Evolutionary conservation across 2,888 invertebrate species (phyloP), one percentile per base, ranked within the genome.

Genomic region (Melitaea athalia): DNA sequence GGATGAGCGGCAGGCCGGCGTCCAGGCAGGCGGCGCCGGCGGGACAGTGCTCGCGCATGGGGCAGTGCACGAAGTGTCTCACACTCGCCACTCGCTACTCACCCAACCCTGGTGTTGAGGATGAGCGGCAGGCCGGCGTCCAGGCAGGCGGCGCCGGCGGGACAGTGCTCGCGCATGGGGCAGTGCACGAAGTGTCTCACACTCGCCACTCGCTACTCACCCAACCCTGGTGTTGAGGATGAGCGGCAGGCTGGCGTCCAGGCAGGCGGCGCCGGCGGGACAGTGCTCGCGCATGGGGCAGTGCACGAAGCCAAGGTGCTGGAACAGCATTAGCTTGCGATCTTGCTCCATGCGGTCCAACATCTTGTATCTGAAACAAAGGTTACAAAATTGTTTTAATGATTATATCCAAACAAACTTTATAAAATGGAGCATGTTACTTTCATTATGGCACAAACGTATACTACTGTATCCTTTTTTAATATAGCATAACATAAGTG

Each of bases 231-330:
- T 92, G 67, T 92, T 92, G 5, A 92, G 82, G 75, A 92, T 85
- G 52, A 91, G 85, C 0, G 92, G 92, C 71, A 92, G 72, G 0
- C 88, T 83, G 0, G 81, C 87, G 64, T 92, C 92, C 0, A 92
- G 77, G 33, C 92, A 92, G 80, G 86, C 96, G 61, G 96, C 95
- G 80, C 95, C 97, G 59, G 98, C 97, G 14, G 98, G 98, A 84
- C 99, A 99, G 85, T 98, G 98, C 86, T 98, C 98, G 65, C 97
- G 93, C 86, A 98, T 97, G 14, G 99, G 98, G 85, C 97, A 98
- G 90, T 99, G 98, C 67, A 99, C 97, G 89, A 99, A 99, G 69
- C 98, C 98, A 55, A 99, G 93, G 88, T 99, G 99, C 86, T 98
- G 98, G 81, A 98, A 97, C 71, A 99, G 93, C 95, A 99, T 97